phyloP scores from a whole-genome alignment of 2,888 invertebrate genomes.

The Anaspis maculata region DNA sequence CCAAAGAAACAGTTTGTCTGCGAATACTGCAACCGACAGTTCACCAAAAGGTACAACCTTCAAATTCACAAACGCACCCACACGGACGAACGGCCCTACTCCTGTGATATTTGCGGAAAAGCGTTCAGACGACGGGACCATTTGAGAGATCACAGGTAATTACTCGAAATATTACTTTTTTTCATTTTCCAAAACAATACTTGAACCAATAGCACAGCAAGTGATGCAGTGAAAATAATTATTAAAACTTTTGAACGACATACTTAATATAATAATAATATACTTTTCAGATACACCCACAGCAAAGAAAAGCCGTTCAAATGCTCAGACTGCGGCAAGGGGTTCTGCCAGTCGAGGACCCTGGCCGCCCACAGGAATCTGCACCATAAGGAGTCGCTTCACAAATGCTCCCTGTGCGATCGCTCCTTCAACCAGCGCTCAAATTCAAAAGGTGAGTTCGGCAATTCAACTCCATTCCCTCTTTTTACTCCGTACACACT shows the following conservation, averaged over 20 bases:
- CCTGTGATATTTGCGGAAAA: conserved; percentile 93
- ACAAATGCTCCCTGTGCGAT: conserved; percentile 84
- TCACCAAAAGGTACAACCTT: conserved; percentile 96
- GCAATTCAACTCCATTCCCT: too few species aligned
- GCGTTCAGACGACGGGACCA: conserved; percentile 94
- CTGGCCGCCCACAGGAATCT: conserved; percentile 96
- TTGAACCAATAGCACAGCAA: too few species aligned
- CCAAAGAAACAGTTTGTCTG: conserved; percentile 90
- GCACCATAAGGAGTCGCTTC: conserved; percentile 88
- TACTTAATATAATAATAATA: neutral
- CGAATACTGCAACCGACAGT: conserved; percentile 93
- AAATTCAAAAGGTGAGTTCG: too few species aligned
- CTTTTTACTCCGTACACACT: too few species aligned
- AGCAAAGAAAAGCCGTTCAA: conserved; percentile 98
- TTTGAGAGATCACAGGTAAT: conserved; percentile 77
- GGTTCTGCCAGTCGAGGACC: too few species aligned
- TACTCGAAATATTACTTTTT: neutral
- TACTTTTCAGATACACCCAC: conserved; percentile 75
- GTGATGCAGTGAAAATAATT: too few species aligned
- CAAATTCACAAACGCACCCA: conserved; percentile 96
- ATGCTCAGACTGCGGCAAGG: conserved; percentile 87
- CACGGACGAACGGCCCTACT: conserved; percentile 92
- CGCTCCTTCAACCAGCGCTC: conserved; percentile 88
- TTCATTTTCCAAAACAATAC: neutral
- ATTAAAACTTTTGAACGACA: too few species aligned